These are phyloP conservation scores for Periophthalmus modestus DNA, from an alignment of 2,113 vertebrate genomes.

Conservation along the genomic window DNA sequence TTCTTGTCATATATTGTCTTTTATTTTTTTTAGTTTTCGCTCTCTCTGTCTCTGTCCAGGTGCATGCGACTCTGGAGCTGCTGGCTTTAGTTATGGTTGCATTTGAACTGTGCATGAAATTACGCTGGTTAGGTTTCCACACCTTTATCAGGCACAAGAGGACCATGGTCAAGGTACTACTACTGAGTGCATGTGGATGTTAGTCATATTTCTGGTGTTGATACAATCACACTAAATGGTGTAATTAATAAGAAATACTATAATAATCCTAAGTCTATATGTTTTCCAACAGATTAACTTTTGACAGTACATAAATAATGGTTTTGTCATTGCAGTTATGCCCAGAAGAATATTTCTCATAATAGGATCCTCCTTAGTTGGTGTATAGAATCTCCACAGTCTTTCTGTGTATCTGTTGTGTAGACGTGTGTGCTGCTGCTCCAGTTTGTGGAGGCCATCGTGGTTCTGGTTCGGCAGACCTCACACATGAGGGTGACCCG, in stretches of 20 bases:
- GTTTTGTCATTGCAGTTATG: background rate
- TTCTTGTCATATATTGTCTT: background rate
- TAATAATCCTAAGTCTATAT: too few relatives aligned
- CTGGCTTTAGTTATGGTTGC: slow-evolving; percentile 88
- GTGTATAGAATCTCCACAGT: background rate
- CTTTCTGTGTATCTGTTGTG: slow-evolving; percentile 3
- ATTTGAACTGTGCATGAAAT: slow-evolving; percentile 97
- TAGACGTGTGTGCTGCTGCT: slow-evolving; percentile 90
- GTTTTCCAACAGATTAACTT: too few relatives aligned
- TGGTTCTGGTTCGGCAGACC: slow-evolving; percentile 93
- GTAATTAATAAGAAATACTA: background rate
- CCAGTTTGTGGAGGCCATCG: slow-evolving; percentile 94
- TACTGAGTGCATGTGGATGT: background rate
- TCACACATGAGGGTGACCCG: slow-evolving; percentile 93
- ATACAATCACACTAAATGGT: background rate
- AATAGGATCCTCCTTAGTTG: too few relatives aligned
- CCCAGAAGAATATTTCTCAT: too few relatives aligned
- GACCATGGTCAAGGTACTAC: slow-evolving; percentile 94
- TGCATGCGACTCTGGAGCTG: slow-evolving; percentile 94
- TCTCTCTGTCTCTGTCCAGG: slow-evolving; percentile 68
- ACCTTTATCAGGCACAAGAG: slow-evolving; percentile 94
- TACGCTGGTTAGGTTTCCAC: slow-evolving; percentile 94
- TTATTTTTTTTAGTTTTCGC: background rate
- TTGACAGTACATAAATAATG: too few relatives aligned
- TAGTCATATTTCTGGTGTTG: background rate